Percentiles rank a stretch among this genome's conserved stretches.
These are phyloP conservation scores for Cettia cetti DNA, from an alignment of 2,113 vertebrate species.

Conservation along the genomic window DNA sequence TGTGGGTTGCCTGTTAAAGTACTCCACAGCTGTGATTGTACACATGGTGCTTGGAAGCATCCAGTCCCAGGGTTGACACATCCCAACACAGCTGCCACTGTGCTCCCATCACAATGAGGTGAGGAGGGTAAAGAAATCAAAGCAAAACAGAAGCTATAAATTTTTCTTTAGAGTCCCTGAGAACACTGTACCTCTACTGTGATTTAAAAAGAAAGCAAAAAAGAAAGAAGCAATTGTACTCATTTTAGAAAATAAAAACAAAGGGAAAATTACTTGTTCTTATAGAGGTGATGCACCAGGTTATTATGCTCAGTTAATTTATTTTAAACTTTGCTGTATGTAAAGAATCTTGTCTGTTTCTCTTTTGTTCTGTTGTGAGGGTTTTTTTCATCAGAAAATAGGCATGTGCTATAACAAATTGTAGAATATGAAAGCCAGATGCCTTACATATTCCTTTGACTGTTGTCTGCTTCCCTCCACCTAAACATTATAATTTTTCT, in stretches of 20 bases:
- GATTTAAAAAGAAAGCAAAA: neutral
- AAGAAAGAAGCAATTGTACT: neutral
- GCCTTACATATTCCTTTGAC: neutral
- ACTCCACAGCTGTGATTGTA: neutral
- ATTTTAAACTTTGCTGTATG: neutral
- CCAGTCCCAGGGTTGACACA: neutral
- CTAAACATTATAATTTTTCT: neutral
- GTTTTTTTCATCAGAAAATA: neutral
- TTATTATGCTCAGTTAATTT: neutral
- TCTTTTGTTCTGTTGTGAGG: neutral
- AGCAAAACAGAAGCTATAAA: neutral
- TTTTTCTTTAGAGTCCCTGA: neutral
- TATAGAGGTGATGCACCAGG: neutral
- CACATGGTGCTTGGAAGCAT: neutral
- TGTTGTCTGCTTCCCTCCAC: neutral
- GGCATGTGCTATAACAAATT: neutral
- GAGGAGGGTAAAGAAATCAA: neutral
- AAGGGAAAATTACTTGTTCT: neutral
- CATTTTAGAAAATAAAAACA: neutral
- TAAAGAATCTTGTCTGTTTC: neutral
- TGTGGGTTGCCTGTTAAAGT: neutral
- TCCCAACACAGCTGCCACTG: neutral
- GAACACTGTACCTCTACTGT: neutral
- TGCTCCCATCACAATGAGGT: neutral
- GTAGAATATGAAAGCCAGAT: slow-evolving; percentile 22